Conservation (phyloP, 2,113 vertebrate genomes). For the Baryphthengus martii region DNA sequence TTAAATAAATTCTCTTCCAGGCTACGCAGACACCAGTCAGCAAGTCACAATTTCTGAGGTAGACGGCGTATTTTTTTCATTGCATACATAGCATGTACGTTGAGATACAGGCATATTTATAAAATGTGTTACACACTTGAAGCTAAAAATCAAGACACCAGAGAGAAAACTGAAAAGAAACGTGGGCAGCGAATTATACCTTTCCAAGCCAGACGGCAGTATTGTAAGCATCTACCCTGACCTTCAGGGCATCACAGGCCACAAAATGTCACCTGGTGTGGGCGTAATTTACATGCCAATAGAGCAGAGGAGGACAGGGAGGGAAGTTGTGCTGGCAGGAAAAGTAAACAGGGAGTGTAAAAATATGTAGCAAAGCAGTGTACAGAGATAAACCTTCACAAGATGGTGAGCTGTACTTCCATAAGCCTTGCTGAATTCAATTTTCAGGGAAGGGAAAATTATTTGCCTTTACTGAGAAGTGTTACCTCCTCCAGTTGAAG, state of each 20-base stretch:
- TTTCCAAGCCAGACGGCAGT: neutral
- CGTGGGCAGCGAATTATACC: neutral
- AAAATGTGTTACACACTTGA: neutral
- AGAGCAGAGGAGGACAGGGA: neutral
- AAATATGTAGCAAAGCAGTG: neutral
- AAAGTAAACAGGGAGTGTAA: neutral
- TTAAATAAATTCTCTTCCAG: slow-evolving; percentile 31
- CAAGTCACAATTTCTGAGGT: neutral
- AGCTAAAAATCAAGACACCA: neutral
- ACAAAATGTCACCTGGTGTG: neutral
- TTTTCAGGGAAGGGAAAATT: neutral
- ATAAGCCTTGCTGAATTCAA: neutral
- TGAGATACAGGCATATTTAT: neutral
- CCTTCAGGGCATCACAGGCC: neutral
- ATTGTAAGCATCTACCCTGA: neutral
- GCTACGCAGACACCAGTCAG: neutral
- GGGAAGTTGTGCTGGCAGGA: neutral
- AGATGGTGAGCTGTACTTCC: neutral
- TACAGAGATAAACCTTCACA: neutral
- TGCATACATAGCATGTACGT: neutral
- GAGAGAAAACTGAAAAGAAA: neutral
- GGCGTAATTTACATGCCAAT: neutral
- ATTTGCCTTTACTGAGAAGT: neutral
- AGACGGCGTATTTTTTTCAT: neutral
- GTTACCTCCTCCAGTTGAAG: neutral